Evolutionary conservation across 1,140 invertebrate species (phyloP).

Genomic region (Tachypleus tridentatus): DNA sequence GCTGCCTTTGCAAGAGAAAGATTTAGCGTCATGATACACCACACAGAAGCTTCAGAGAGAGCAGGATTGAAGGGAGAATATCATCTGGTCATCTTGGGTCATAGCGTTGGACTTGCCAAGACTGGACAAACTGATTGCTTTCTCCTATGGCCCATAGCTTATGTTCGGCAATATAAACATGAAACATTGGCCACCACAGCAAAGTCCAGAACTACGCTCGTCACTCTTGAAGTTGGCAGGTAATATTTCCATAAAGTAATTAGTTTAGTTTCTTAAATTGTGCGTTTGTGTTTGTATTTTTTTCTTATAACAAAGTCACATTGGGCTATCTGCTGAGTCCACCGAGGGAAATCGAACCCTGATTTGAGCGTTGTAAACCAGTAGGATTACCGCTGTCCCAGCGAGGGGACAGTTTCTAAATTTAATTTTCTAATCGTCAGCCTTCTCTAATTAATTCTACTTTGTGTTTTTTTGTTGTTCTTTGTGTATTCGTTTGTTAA

Average conservation of each 20-base stretch:
- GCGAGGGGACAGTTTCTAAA: too few relatives aligned
- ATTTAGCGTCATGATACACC: slow-evolving; percentile 19
- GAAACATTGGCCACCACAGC: slow-evolving; percentile 12
- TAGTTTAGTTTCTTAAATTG: slow-evolving; percentile 1
- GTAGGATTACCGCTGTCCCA: too few relatives aligned
- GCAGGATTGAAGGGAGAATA: slow-evolving; percentile 17
- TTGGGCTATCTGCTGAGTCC: too few relatives aligned
- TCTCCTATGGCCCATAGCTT: slow-evolving; percentile 23
- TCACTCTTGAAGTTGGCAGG: slow-evolving; percentile 26
- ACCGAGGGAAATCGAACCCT: too few relatives aligned
- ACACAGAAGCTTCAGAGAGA: slow-evolving; percentile 21
- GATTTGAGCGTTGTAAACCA: too few relatives aligned
- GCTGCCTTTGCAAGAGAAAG: slow-evolving; percentile 14
- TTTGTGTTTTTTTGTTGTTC: too few relatives aligned
- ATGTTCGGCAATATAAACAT: slow-evolving; percentile 23
- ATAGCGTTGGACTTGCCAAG: slow-evolving; percentile 19
- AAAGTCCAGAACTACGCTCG: slow-evolving; percentile 16
- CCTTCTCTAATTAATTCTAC: too few relatives aligned
- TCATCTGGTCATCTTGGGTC: slow-evolving; percentile 20
- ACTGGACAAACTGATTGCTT: slow-evolving; percentile 18
- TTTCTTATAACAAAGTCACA: neutral
- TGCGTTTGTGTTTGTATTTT: slow-evolving; percentile 3
- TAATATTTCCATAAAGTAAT: slow-evolving; percentile 2
- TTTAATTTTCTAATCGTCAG: too few relatives aligned
- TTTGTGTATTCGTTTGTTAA: too few relatives aligned